Evolutionary conservation across 2,113 vertebrate genomes (phyloP).

Genomic region (Platysteira castanea): DNA sequence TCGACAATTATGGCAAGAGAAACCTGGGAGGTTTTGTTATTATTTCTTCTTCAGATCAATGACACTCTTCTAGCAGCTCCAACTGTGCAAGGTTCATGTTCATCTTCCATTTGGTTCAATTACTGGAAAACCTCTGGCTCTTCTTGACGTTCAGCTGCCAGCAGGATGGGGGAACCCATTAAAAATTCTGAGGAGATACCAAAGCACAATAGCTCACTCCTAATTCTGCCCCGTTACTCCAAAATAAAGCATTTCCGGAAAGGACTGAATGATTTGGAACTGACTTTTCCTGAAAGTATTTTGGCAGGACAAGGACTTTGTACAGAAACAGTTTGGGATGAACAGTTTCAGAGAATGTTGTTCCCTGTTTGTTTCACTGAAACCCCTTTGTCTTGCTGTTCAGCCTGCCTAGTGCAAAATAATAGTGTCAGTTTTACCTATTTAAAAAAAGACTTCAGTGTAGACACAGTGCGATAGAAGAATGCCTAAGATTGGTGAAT

Average conservation of each 20-base stretch:
- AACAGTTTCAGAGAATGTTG: background rate
- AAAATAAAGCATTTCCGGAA: background rate
- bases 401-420: background rate
- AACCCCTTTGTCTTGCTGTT: background rate
- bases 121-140: background rate
- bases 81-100: constrained; percentile 84
- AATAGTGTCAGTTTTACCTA: background rate
- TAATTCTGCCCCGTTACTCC: background rate
- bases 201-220: background rate
- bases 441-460: background rate
- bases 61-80: constrained; percentile 91
- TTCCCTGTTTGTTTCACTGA: background rate
- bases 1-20: constrained; percentile 90
- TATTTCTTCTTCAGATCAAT: constrained; percentile 93
- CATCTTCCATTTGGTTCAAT: background rate
- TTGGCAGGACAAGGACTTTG: background rate
- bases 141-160: background rate
- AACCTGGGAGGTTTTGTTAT: constrained; percentile 93
- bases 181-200: background rate
- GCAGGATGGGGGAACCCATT: background rate
- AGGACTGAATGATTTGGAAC: background rate
- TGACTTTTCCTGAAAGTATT: background rate
- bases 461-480: background rate
- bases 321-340: background rate
- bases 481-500: background rate